These are phyloP conservation scores for Nannoperca australis DNA, from an alignment of 2,797 vertebrate species.

Conservation along the genomic window DNA sequence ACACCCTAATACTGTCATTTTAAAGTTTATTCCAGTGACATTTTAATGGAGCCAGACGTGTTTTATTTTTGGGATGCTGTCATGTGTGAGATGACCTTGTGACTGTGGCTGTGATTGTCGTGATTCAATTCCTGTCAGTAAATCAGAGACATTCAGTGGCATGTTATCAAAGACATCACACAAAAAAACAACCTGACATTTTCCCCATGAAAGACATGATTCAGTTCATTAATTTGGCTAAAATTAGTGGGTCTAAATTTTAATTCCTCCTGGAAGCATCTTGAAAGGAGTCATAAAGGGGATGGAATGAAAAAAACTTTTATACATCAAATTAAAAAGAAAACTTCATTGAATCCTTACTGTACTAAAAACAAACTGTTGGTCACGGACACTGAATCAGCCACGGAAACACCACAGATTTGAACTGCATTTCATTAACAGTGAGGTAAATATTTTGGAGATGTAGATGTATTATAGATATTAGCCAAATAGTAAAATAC, in stretches of 20 bases:
- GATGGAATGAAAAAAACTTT: conserved; percentile 23
- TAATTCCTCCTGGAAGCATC: conserved; percentile 8
- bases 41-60: conserved; percentile 2
- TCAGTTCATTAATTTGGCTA: conserved; percentile 35
- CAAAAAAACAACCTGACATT: conserved; percentile 12
- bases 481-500: neutral
- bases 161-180: conserved; percentile 37
- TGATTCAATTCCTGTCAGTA: conserved; percentile 57
- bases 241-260: conserved; percentile 36
- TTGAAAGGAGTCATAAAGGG: neutral
- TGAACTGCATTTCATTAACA: neutral
- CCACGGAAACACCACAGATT: neutral
- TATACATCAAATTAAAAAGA: conserved; percentile 13
- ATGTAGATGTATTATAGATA: neutral
- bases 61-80: conserved; percentile 55
- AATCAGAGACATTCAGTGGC: conserved; percentile 40
- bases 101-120: conserved; percentile 53
- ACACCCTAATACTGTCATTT: neutral
- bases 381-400: neutral
- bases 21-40: conserved; percentile 4
- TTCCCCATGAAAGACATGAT: conserved; percentile 15
- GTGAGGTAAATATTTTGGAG: neutral
- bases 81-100: conserved; percentile 58
- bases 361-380: conserved; percentile 6
- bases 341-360: conserved; percentile 19